phyloP scores from a whole-genome alignment of 2,113 vertebrate species.

The Elachura formosa region DNA sequence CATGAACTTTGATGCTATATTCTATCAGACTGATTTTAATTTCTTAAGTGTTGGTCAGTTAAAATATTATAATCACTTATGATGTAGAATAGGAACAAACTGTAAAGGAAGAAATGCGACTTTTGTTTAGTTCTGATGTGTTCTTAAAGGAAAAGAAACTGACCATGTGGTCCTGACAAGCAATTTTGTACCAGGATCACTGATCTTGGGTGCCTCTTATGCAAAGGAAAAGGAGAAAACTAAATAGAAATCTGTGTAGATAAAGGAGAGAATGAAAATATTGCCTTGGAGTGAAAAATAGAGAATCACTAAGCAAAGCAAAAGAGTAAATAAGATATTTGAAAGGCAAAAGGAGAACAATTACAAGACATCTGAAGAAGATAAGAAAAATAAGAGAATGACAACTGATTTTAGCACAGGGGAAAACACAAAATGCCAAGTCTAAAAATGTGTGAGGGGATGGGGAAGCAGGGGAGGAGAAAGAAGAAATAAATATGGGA shows the following conservation, averaged over 20 bases:
- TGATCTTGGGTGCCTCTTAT: not conserved
- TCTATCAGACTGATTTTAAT: not conserved
- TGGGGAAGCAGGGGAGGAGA: rapidly evolving
- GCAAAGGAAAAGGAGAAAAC: not conserved
- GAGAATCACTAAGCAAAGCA: not conserved
- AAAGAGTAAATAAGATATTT: not conserved
- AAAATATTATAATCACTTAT: not conserved
- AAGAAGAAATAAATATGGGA: not conserved
- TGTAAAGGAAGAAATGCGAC: not conserved
- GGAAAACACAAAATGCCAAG: not conserved
- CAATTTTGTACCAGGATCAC: rapidly evolving
- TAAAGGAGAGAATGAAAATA: not conserved
- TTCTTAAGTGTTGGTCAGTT: not conserved
- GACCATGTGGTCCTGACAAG: not conserved
- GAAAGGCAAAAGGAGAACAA: not conserved
- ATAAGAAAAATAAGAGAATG: not conserved
- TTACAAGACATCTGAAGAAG: not conserved
- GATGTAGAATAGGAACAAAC: not conserved
- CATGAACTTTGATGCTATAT: not conserved
- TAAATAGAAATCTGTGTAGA: not conserved
- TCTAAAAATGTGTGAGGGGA: not conserved
- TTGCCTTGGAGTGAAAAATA: not conserved
- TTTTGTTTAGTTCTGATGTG: not conserved
- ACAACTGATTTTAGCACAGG: not conserved
- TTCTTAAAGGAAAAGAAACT: not conserved